Conservation (phyloP, 2,888 invertebrate genomes). For the Drosophila ezoana region DNA sequence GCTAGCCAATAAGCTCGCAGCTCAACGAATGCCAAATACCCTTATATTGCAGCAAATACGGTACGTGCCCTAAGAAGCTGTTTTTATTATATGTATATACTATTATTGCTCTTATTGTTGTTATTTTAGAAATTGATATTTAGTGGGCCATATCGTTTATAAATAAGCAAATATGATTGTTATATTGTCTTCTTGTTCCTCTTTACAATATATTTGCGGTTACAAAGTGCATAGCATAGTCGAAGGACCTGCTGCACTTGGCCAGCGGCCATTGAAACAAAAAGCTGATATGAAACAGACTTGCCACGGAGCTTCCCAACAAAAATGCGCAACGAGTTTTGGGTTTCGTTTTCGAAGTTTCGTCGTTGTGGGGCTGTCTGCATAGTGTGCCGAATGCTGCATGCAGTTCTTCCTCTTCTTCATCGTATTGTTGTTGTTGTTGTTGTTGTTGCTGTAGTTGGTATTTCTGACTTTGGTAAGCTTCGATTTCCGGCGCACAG, state of each 20-base stretch:
- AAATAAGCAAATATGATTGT: no score
- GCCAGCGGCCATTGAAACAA: conserved; percentile 39
- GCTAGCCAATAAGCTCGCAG: background rate
- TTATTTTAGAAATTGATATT: no score
- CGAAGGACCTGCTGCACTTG: background rate
- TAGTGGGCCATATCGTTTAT: no score
- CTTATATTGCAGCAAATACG: background rate
- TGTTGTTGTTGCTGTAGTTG: conserved; percentile 12
- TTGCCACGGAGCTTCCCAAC: conserved; percentile 38
- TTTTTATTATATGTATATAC: no score
- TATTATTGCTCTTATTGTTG: no score
- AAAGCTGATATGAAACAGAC: conserved; percentile 60
- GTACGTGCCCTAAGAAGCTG: no score
- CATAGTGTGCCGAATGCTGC: conserved; percentile 12
- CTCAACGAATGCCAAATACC: conserved; percentile 29
- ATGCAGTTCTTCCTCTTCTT: conserved; percentile 3
- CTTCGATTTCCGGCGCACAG: conserved; percentile 59
- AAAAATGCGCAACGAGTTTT: conserved; percentile 61
- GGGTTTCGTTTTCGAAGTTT: conserved; percentile 58
- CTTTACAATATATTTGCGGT: no score
- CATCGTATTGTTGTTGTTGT: conserved; percentile 9
- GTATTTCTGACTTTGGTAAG: conserved; percentile 45
- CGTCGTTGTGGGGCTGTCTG: conserved; percentile 45
- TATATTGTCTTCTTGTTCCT: no score
- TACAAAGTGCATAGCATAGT: conserved; percentile 3